phyloP scores from a whole-genome alignment of 2,888 invertebrate species.

The Megalurothrips usitatus region DNA sequence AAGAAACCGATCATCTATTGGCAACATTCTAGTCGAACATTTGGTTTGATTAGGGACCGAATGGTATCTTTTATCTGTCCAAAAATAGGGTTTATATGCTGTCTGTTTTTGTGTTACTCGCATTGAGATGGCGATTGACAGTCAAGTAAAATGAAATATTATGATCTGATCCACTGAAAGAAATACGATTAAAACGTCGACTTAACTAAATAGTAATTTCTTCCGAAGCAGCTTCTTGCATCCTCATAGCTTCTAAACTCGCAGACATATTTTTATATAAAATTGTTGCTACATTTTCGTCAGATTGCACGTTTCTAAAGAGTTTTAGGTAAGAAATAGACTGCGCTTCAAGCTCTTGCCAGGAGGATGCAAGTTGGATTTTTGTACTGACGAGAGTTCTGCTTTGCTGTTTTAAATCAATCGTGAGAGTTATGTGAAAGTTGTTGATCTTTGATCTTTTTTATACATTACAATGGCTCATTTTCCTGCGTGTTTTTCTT shows the following conservation, averaged over 20 bases:
- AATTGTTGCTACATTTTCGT: not conserved
- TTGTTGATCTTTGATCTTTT: not conserved
- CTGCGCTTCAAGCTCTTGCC: conserved; percentile 3
- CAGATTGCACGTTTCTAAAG: not conserved
- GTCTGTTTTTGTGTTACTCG: not conserved
- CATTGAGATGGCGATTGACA: not conserved
- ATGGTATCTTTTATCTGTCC: conserved; percentile 1
- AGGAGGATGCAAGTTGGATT: conserved; percentile 2
- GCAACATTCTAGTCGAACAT: not conserved
- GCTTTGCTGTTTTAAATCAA: conserved; percentile 4
- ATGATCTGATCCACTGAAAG: not conserved
- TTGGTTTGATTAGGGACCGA: conserved; percentile 3
- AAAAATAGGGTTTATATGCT: not conserved
- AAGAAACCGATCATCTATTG: not conserved
- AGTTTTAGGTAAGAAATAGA: not conserved
- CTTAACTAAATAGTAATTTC: not conserved
- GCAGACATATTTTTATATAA: conserved; percentile 17
- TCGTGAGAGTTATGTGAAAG: not conserved
- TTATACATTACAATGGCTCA: not conserved
- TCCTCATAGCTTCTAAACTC: conserved; percentile 13
- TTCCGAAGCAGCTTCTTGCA: conserved; percentile 9
- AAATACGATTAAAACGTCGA: not conserved
- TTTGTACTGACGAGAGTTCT: conserved; percentile 4
- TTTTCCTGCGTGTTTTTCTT: not conserved
- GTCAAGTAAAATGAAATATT: not conserved